Evolutionary conservation across 2,888 invertebrate genomes (phyloP).

Genomic region (Leuctra nigra): DNA sequence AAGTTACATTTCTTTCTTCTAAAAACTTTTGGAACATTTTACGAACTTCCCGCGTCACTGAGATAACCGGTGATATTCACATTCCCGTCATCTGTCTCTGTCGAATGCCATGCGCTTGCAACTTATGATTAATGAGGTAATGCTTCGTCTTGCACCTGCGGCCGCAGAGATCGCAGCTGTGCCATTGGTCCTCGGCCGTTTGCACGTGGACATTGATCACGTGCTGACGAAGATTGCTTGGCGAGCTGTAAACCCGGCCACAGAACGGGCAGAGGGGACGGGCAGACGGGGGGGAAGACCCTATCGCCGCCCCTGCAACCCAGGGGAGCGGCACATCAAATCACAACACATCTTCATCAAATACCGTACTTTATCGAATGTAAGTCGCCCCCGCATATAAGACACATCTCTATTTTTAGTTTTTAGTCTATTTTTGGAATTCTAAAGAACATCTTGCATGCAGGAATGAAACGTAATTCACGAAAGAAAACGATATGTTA

Average conservation of each 20-base stretch:
- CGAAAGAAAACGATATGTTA: too few relatives aligned
- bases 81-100: constrained; percentile 24
- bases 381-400: too few relatives aligned
- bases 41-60: too few relatives aligned
- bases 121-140: constrained; percentile 32
- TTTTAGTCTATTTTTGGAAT: too few relatives aligned
- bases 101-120: constrained; percentile 31
- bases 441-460: too few relatives aligned
- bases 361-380: too few relatives aligned
- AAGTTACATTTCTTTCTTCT: too few relatives aligned
- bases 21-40: too few relatives aligned
- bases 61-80: too few relatives aligned
- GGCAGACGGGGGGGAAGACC: constrained; percentile 32
- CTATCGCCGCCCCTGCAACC: constrained; percentile 28
- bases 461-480: too few relatives aligned
- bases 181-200: constrained; percentile 37
- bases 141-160: constrained; percentile 33
- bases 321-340: constrained; percentile 27
- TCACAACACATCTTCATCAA: background rate
- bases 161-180: constrained; percentile 38
- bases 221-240: constrained; percentile 61
- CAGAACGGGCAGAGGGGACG: constrained; percentile 63
- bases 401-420: too few relatives aligned
- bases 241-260: constrained; percentile 64
- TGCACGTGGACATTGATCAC: constrained; percentile 59